phyloP scores from a whole-genome alignment of 2,888 invertebrate species.

The Nemotelus pantherinus region DNA sequence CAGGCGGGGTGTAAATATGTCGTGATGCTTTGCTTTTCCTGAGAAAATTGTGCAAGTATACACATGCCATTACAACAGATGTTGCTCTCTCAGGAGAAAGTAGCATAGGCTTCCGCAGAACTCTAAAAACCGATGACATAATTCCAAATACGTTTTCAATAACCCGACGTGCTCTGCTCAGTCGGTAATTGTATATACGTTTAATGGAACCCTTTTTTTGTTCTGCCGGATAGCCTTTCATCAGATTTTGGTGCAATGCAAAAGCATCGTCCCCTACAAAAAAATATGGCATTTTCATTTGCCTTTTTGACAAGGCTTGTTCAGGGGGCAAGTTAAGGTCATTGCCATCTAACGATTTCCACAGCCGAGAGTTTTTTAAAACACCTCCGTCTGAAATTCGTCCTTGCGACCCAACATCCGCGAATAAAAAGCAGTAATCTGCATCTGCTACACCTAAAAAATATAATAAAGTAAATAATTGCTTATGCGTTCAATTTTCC shows the following conservation, averaged over 20 bases:
- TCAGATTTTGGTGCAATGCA: neutral
- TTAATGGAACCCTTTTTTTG: neutral
- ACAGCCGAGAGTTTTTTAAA: neutral
- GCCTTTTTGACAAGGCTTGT: neutral
- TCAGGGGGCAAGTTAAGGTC: neutral
- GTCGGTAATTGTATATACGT: neutral
- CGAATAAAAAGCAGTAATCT: neutral
- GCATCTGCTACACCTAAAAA: neutral
- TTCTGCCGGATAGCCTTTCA: neutral
- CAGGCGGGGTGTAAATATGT: neutral
- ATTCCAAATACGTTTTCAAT: constrained; percentile 2
- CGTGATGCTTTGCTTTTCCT: neutral
- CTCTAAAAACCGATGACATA: neutral
- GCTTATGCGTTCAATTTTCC: too few species aligned
- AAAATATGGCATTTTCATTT: constrained; percentile 26
- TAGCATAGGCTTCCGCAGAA: neutral
- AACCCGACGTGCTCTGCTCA: constrained; percentile 7
- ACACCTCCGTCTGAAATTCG: neutral
- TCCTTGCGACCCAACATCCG: neutral
- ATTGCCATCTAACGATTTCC: neutral
- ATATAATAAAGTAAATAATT: too few species aligned
- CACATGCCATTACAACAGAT: neutral
- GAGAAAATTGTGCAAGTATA: neutral
- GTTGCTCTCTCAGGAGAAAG: neutral
- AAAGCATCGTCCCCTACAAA: constrained; percentile 32